Percentiles rank a stretch among this genome's conserved stretches.
These are phyloP conservation scores for Megaptera novaeangliae DNA, from an alignment of 2,113 vertebrate species.

Conservation along the genomic window DNA sequence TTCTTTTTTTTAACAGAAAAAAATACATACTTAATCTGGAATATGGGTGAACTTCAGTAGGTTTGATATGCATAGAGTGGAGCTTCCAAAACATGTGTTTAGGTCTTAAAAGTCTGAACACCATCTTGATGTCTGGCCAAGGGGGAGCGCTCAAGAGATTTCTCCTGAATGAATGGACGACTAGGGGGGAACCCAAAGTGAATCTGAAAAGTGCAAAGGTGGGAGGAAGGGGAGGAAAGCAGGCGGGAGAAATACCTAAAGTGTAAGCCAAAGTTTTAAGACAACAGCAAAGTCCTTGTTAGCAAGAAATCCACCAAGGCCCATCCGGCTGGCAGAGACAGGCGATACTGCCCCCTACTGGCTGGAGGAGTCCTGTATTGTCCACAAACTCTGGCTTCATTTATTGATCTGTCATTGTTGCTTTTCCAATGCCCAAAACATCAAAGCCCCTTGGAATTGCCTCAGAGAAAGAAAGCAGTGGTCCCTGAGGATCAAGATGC, in stretches of 20 bases:
- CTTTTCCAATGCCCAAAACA: not conserved
- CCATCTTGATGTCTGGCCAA: not conserved
- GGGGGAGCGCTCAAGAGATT: not conserved
- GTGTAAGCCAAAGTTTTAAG: conserved; percentile 2
- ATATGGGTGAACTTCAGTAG: not conserved
- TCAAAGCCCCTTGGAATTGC: conserved; percentile 52
- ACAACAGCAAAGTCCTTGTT: not conserved
- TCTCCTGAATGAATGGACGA: not conserved
- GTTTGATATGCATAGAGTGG: not conserved
- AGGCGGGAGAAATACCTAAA: not conserved
- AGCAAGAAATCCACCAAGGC: not conserved
- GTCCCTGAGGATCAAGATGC: conserved; percentile 1
- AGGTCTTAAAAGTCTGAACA: not conserved
- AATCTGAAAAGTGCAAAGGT: not conserved
- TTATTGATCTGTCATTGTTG: not conserved
- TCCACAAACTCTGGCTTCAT: not conserved
- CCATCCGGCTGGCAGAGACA: not conserved
- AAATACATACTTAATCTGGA: not conserved
- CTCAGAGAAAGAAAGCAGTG: conserved; percentile 47
- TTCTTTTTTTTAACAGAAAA: conserved; percentile 41
- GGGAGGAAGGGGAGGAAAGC: not conserved
- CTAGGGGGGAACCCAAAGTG: not conserved
- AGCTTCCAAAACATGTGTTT: not conserved
- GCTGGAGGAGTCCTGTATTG: conserved; percentile 30
- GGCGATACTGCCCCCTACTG: conserved; percentile 54